Conservation (phyloP, 2,888 invertebrate genomes). For the Helobdella robusta region DNA sequence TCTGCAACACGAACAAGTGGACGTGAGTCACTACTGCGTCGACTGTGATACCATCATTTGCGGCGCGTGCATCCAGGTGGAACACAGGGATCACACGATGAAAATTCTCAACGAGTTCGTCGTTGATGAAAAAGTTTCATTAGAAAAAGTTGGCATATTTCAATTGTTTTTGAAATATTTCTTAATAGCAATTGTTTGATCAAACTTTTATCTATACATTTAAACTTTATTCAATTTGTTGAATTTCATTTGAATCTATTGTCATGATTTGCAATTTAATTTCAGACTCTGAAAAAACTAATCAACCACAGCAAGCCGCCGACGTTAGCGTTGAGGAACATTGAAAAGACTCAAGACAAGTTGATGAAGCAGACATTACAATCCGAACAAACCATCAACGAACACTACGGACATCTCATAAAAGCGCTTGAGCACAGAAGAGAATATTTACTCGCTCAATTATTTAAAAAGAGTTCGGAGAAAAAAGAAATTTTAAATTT, state of each 20-base stretch:
- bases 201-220: no score
- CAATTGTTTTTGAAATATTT: not conserved
- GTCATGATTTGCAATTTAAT: not conserved
- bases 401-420: slow-evolving; percentile 45
- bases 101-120: slow-evolving; percentile 6
- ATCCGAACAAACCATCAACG: slow-evolving; percentile 42
- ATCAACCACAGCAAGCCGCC: no score
- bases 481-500: slow-evolving; percentile 45
- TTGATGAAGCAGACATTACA: slow-evolving; percentile 29
- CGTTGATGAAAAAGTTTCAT: not conserved
- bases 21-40: slow-evolving; percentile 50
- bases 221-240: not conserved
- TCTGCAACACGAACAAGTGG: slow-evolving; percentile 46
- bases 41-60: slow-evolving; percentile 54
- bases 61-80: slow-evolving; percentile 51
- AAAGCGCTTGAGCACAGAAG: slow-evolving; percentile 45
- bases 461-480: slow-evolving; percentile 42
- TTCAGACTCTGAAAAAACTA: not conserved
- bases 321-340: slow-evolving; percentile 19
- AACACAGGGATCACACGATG: slow-evolving; percentile 40
- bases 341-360: slow-evolving; percentile 17
- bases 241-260: not conserved
- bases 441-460: slow-evolving; percentile 42
- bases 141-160: not conserved
- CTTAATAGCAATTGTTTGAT: not conserved